phyloP scores from a whole-genome alignment of 2,888 invertebrate genomes.

The Rotaria sp. region DNA sequence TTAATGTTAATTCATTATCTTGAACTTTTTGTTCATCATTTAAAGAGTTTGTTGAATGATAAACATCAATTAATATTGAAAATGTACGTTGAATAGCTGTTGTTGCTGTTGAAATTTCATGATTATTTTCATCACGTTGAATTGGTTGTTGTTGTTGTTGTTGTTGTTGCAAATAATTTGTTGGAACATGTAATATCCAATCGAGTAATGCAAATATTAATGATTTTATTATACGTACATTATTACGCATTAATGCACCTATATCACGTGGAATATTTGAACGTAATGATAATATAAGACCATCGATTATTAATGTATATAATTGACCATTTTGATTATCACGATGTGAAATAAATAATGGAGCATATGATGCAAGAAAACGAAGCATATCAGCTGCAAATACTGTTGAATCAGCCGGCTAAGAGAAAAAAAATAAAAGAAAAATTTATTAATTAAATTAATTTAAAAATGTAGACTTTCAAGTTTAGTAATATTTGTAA shows the following conservation, averaged over 20 bases:
- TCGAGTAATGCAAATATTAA: slow-evolving; percentile 30
- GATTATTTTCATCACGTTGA: not conserved
- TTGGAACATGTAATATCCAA: slow-evolving; percentile 17
- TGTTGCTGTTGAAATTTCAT: not conserved
- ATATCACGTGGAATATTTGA: slow-evolving; percentile 2
- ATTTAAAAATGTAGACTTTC: too few species aligned
- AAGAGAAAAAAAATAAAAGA: not conserved
- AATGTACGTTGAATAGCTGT: not conserved
- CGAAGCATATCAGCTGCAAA: slow-evolving; percentile 29
- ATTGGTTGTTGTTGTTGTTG: not conserved
- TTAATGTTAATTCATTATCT: slow-evolving; percentile 16
- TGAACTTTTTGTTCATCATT: not conserved
- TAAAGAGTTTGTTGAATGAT: not conserved
- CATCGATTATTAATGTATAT: not conserved
- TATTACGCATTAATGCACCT: slow-evolving; percentile 25
- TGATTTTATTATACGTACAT: slow-evolving; percentile 19
- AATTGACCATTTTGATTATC: not conserved
- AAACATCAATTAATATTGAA: not conserved
- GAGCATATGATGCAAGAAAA: slow-evolving; percentile 24
- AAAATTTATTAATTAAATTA: too few species aligned
- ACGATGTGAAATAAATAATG: not conserved
- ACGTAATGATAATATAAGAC: not conserved
- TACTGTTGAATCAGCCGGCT: slow-evolving; percentile 2
- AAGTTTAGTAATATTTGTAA: too few species aligned
- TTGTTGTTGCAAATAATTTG: slow-evolving; percentile 14